phyloP scores from a whole-genome alignment of 2,888 invertebrate genomes.

The Drosophila dives region DNA sequence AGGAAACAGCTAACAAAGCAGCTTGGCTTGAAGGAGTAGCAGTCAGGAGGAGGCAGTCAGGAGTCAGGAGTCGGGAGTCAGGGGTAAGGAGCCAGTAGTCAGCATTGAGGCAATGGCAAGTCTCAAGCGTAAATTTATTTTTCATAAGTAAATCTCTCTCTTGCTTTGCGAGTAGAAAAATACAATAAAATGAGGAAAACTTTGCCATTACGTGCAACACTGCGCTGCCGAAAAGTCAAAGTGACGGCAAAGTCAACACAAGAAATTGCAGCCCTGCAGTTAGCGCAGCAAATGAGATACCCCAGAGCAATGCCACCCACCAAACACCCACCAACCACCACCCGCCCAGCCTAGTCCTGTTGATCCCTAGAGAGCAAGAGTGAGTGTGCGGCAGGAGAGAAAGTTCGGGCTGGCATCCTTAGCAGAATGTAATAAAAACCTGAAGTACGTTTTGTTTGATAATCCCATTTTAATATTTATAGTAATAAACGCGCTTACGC shows the following conservation, averaged over 20 bases:
- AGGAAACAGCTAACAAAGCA: constrained; percentile 44
- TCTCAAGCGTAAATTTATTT: constrained; percentile 66
- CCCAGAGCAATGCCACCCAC: constrained; percentile 6
- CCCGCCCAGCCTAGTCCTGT: constrained; percentile 14
- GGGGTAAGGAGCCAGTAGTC: no score
- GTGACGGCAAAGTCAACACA: constrained; percentile 70
- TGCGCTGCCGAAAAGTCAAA: constrained; percentile 64
- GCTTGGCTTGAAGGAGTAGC: not conserved
- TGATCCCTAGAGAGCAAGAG: constrained; percentile 29
- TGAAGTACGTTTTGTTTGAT: constrained; percentile 74
- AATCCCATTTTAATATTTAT: constrained; percentile 79
- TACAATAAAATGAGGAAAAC: constrained; percentile 31
- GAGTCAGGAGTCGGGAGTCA: no score
- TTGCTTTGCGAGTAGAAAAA: constrained; percentile 16
- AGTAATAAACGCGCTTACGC: constrained; percentile 77
- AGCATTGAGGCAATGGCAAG: constrained; percentile 2
- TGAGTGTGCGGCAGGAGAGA: constrained; percentile 1
- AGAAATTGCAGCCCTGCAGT: constrained; percentile 69
- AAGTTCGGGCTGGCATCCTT: constrained; percentile 49
- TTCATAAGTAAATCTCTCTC: constrained; percentile 72
- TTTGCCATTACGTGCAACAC: constrained; percentile 65
- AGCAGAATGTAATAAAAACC: constrained; percentile 70
- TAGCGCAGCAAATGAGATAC: constrained; percentile 48
- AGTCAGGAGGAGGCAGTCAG: no score
- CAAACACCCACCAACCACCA: not conserved